Conservation (phyloP, 2,888 invertebrate genomes). For the Lycophotia porphyrea region DNA sequence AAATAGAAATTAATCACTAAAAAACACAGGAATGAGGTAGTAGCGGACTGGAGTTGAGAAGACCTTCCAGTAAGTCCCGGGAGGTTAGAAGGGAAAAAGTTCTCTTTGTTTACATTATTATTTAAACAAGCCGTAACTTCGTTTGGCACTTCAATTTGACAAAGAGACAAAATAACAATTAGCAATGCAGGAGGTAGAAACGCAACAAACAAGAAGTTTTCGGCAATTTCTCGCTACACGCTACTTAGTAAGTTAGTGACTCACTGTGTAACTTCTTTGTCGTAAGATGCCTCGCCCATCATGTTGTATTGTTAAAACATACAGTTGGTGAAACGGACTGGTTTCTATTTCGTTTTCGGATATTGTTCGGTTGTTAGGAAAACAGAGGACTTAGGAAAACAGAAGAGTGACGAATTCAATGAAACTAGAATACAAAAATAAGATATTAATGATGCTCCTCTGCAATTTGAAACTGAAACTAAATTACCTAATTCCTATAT, state of each 20-base stretch:
- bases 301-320: conserved; percentile 11
- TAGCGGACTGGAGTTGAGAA: too few species aligned
- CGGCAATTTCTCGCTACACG: not conserved
- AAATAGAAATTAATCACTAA: too few species aligned
- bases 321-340: conserved; percentile 17
- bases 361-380: conserved; percentile 10
- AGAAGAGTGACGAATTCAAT: not conserved
- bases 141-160: not conserved
- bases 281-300: not conserved
- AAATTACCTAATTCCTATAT: not conserved
- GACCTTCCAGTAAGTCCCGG: too few species aligned
- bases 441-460: not conserved
- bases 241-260: not conserved
- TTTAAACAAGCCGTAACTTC: not conserved
- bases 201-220: not conserved
- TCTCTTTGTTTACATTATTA: too few species aligned
- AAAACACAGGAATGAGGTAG: too few species aligned
- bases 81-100: not conserved
- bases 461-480: not conserved
- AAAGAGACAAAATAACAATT: not conserved
- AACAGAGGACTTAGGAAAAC: not conserved
- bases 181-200: conserved; percentile 7
- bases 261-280: not conserved
- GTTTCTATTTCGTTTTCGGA: conserved; percentile 39
- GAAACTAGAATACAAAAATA: not conserved